phyloP scores from a whole-genome alignment of 1,140 invertebrate genomes.

The Bombus huntii region DNA sequence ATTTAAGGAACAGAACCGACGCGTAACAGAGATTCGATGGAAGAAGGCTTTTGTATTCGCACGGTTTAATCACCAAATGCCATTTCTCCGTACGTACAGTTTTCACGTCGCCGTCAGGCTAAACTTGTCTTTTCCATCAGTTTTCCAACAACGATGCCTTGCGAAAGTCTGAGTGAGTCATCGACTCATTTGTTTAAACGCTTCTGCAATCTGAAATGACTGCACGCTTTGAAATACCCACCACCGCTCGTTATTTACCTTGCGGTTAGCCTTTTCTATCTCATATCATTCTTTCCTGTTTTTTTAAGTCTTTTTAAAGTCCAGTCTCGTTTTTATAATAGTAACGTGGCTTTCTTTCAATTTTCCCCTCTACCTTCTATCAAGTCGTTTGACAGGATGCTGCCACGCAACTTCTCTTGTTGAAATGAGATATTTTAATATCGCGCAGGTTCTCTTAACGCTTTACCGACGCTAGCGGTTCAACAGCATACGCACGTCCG shows the following conservation, averaged over 20 bases:
- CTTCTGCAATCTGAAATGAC: slow-evolving; percentile 15
- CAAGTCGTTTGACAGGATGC: too few relatives aligned
- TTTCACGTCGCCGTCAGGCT: neutral
- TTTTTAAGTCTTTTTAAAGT: neutral
- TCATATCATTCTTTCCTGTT: too few relatives aligned
- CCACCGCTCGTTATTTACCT: slow-evolving; percentile 1
- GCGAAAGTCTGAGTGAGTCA: slow-evolving; percentile 41
- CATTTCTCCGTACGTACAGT: neutral
- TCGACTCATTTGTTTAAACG: slow-evolving; percentile 30
- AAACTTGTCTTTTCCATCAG: slow-evolving; percentile 26
- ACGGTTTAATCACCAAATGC: neutral
- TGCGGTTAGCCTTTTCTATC: too few relatives aligned
- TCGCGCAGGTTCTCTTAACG: neutral
- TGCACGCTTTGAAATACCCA: neutral
- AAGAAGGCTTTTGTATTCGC: neutral
- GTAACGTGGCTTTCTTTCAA: neutral
- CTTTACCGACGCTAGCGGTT: too few relatives aligned
- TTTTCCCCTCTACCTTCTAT: too few relatives aligned
- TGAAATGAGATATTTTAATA: neutral
- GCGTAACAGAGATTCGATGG: neutral
- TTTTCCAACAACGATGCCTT: slow-evolving; percentile 13
- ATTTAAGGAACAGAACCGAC: neutral
- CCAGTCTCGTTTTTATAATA: neutral
- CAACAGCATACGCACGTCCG: too few relatives aligned
- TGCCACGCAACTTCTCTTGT: too few relatives aligned